Conservation (phyloP, 1,140 invertebrate genomes). For the Drosophila lacteicornis region DNA sequence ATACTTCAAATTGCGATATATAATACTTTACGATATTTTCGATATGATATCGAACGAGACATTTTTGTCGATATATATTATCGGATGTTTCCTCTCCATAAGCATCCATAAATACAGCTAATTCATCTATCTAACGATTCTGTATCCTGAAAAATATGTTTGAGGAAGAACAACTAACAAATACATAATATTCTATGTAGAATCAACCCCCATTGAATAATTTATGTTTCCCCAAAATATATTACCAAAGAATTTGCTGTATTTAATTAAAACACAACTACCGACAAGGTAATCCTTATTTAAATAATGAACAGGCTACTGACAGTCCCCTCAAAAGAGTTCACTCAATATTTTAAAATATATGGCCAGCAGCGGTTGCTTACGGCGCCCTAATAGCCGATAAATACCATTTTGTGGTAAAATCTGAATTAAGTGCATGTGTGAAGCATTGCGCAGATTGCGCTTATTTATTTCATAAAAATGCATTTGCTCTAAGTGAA, state of each 20-base stretch:
- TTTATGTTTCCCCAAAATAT: background rate
- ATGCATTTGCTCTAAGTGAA: slow-evolving; percentile 65
- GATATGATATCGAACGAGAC: too few species aligned
- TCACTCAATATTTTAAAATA: slow-evolving; percentile 10
- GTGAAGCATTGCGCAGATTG: slow-evolving; percentile 38
- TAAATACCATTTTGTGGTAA: slow-evolving; percentile 57
- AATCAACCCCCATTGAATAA: background rate
- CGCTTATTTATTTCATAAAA: slow-evolving; percentile 21
- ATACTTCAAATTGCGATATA: too few species aligned
- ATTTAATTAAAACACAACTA: background rate
- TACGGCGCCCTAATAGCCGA: background rate
- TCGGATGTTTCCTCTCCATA: too few species aligned
- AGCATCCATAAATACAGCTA: too few species aligned
- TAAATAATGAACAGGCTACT: background rate
- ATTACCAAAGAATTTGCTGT: too few species aligned
- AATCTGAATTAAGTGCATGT: slow-evolving; percentile 45
- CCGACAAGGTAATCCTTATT: too few species aligned
- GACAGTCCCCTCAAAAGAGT: background rate
- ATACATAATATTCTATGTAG: background rate
- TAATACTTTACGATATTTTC: too few species aligned
- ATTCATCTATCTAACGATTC: background rate
- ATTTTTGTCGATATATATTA: too few species aligned
- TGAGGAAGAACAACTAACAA: background rate
- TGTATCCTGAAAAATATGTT: background rate
- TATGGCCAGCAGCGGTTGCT: background rate